phyloP scores from a whole-genome alignment of 2,888 invertebrate genomes.

The Laspeyria flexula region DNA sequence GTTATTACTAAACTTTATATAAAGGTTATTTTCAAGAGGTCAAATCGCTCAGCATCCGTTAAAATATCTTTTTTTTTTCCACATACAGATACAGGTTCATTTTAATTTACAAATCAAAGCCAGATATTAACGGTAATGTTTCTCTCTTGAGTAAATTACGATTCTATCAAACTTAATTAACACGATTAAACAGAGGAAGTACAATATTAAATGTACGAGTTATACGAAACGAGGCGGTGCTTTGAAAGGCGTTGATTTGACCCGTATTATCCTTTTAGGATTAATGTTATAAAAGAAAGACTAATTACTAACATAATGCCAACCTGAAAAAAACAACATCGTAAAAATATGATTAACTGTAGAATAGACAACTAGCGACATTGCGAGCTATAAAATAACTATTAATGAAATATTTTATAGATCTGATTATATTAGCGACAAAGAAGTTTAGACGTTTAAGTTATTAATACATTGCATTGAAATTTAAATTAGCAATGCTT shows the following conservation, averaged over 20 bases:
- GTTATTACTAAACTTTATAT: too few relatives aligned
- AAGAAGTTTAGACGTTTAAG: too few relatives aligned
- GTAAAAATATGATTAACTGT: too few relatives aligned
- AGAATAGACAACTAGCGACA: too few relatives aligned
- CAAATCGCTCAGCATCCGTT: not conserved
- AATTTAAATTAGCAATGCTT: too few relatives aligned
- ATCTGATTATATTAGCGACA: too few relatives aligned
- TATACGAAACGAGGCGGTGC: conserved; percentile 27
- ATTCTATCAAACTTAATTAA: conserved; percentile 45
- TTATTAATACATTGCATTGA: too few relatives aligned
- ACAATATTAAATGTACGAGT: conserved; percentile 37
- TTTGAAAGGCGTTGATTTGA: not conserved
- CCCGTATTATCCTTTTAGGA: not conserved
- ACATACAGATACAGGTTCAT: not conserved
- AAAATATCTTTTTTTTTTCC: not conserved
- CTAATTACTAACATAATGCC: not conserved
- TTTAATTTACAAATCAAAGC: conserved; percentile 7
- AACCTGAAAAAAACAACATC: not conserved
- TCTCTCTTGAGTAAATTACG: conserved; percentile 30
- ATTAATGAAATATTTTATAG: too few relatives aligned
- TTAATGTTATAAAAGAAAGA: not conserved
- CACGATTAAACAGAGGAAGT: conserved; percentile 32
- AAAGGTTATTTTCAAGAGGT: not conserved
- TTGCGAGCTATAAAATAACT: too few relatives aligned
- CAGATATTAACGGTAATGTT: conserved; percentile 9